Base-by-base conservation (phyloP, 2,888 invertebrate genomes). In the Chymomyza fuscimana region DNA sequence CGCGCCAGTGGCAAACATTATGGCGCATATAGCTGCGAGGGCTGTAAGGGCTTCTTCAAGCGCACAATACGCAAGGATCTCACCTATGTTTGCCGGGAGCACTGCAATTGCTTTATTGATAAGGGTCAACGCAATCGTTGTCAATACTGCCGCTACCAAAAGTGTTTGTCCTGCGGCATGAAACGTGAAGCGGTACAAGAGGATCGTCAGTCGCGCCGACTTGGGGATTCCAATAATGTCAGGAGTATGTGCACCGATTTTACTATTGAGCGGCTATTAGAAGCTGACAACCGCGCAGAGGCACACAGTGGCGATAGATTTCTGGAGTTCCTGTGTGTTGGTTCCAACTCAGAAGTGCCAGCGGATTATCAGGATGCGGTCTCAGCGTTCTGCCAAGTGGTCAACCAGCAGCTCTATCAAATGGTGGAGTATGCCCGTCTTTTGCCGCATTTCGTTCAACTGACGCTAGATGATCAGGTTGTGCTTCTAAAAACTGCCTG, bases 41-140 rank as follows among this genome's bases (percentile, higher is more conserved):
- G 99, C 9, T 99, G 99, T 93, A 99, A 99, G 92, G 99, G 99
- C 15, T 99, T 99, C 93, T 99, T 99, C 93, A 99, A 99, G 92
- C 94, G 99, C 78, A 99, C 99, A 3, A 99, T 99, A 2, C 94
- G 99, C 79, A 99, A 99, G 93, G 98, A 99, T 92, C 93, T 99
- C 73, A 96, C 98, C 32, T 99, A 99, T 91, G 98, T 98, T 0
- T 99, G 99, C 90, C 95, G 99, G 72, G 99, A 99, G 91, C 98
- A 98, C 88, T 95, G 96, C 86, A 96, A 96, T 90, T 99, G 99
- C 91, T 96, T 97, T 86, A 98, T 99, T 87, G 99, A 99, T 93
- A 99, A 99, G 92, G 93, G 98, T 67, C 99, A 99, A 91, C 94
- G 99, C 89, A 99, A 99, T 92, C 94, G 99, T 72, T 99, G 99